Percentiles rank a stretch among this genome's conserved stretches.
These are phyloP conservation scores for Hypsopygia costalis DNA, from an alignment of 2,888 invertebrate species.

Conservation along the genomic window DNA sequence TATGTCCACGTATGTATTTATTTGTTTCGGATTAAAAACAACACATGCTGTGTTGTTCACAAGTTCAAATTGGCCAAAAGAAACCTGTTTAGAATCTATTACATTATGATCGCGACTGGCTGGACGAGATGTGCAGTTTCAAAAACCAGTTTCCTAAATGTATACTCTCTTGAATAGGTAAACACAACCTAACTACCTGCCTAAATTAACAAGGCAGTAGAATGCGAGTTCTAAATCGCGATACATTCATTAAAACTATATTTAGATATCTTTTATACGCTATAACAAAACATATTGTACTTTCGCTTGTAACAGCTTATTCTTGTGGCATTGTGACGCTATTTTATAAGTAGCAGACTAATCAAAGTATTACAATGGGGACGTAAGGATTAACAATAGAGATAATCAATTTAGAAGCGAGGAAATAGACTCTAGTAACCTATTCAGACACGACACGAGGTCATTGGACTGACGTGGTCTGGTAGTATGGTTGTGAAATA, in stretches of 20 bases:
- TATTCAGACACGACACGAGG: conserved; percentile 41
- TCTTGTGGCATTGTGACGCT: not conserved
- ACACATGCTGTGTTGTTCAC: too few relatives aligned
- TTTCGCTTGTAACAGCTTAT: not conserved
- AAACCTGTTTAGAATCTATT: too few relatives aligned
- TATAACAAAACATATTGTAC: not conserved
- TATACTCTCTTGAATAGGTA: too few relatives aligned
- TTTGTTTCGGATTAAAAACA: too few relatives aligned
- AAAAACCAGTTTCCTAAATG: too few relatives aligned
- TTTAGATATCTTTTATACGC: not conserved
- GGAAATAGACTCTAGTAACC: conserved; percentile 38
- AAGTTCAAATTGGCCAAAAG: not conserved
- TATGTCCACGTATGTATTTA: too few relatives aligned
- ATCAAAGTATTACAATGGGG: conserved; percentile 3
- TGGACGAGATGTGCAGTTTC: too few relatives aligned
- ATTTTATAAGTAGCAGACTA: not conserved
- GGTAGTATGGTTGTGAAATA: conserved; percentile 33
- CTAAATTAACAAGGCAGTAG: too few relatives aligned
- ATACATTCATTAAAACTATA: not conserved
- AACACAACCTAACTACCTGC: too few relatives aligned
- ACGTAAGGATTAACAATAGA: conserved; percentile 10
- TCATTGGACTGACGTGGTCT: conserved; percentile 34
- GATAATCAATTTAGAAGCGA: conserved; percentile 18
- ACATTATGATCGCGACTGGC: too few relatives aligned
- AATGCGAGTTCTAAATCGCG: not conserved